Conservation (phyloP, 2,113 vertebrate genomes). For the Otolemur garnettii region DNA sequence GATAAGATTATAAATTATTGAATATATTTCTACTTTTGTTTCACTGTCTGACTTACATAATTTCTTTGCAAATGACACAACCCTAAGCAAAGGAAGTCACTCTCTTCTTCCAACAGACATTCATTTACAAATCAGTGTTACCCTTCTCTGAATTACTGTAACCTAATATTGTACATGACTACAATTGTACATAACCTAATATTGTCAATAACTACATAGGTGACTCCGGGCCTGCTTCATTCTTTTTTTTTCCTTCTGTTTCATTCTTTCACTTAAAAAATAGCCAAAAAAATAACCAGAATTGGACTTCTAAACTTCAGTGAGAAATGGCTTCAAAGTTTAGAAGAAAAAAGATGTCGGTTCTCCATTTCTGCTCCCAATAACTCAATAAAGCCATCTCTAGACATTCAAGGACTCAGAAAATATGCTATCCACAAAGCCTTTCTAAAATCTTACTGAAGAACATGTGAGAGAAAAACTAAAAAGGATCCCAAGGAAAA, state of each 20-base stretch:
- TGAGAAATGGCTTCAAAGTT: neutral
- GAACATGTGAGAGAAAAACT: conserved; percentile 44
- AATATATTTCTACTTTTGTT: neutral
- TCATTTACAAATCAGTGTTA: neutral
- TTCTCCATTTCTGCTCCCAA: conserved; percentile 34
- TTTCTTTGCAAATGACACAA: neutral
- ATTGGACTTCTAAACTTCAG: neutral
- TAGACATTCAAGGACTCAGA: conserved; percentile 33
- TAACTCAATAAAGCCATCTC: conserved; percentile 38
- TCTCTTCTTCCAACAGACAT: neutral
- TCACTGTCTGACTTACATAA: neutral
- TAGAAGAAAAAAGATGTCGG: neutral
- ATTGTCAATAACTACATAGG: neutral
- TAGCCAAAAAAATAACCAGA: conserved; percentile 41
- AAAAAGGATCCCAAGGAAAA: conserved; percentile 44
- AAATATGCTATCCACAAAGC: neutral
- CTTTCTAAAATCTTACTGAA: conserved; percentile 25
- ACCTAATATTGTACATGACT: neutral
- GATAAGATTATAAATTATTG: neutral
- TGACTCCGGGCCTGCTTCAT: neutral
- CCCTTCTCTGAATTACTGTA: neutral
- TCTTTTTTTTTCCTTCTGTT: neutral
- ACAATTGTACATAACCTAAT: no score
- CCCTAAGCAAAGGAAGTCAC: neutral
- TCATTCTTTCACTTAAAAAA: neutral